These are phyloP conservation scores for Corvus cornix DNA, from an alignment of 2,113 vertebrate genomes.

Conservation along the genomic window DNA sequence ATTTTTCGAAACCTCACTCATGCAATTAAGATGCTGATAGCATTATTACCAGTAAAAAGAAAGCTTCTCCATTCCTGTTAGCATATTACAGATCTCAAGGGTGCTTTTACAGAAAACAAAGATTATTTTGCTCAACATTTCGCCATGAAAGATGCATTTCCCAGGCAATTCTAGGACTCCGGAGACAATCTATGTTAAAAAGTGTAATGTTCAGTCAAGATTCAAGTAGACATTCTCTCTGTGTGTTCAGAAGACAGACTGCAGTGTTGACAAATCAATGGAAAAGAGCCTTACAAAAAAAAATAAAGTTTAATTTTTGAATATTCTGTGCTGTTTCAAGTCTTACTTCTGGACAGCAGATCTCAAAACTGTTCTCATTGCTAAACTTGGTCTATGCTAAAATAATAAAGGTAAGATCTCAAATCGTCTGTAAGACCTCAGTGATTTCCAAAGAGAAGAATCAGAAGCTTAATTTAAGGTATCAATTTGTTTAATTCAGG, in stretches of 20 bases:
- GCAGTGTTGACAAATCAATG: background rate
- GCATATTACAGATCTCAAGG: background rate
- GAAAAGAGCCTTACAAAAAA: background rate
- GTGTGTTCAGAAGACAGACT: background rate
- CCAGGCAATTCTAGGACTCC: background rate
- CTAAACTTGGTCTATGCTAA: background rate
- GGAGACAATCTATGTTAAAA: conserved; percentile 44
- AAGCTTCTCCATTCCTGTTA: background rate
- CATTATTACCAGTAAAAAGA: background rate
- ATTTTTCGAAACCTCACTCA: background rate
- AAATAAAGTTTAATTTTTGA: background rate
- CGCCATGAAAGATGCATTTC: conserved; percentile 18
- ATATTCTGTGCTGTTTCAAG: background rate
- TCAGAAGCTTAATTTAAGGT: background rate
- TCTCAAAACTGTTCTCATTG: background rate
- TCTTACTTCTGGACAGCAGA: background rate
- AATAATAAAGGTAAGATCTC: background rate
- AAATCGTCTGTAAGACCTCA: background rate
- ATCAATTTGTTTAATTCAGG: background rate
- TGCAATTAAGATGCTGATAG: conserved; percentile 13
- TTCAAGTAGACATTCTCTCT: background rate
- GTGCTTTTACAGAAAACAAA: conserved; percentile 35
- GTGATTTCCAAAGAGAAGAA: background rate
- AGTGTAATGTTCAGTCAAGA: background rate
- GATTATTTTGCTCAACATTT: background rate